Base-by-base conservation (phyloP, 2,797 vertebrate genomes). In the Epinephelus malabaricus region DNA sequence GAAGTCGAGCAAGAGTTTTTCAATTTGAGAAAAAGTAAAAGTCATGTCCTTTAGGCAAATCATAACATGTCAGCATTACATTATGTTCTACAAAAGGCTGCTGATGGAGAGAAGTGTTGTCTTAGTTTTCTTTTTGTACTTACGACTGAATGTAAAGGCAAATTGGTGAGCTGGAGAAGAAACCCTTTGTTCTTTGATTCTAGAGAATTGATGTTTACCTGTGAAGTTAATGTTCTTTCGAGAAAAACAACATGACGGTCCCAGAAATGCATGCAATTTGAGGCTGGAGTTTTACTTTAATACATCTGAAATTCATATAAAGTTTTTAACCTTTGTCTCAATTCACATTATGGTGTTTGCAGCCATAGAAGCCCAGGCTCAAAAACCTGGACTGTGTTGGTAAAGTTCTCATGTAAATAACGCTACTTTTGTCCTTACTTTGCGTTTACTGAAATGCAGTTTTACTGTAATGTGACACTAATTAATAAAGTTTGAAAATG, bases 31-130 rank as follows among this genome's bases (percentile, higher is more conserved):
- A 64, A 72, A 50, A 49, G 38, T 46, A 11, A 61, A 60, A 46
- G 46, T 46, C 55, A 11, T 49, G 43, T 58, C 19, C 62, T 79
- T 73, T 11, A 45, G 38, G 67, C 38, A 69, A 78, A 78, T 77
- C 58, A 68, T n/a, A 27, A 61, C 5, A 1, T 73, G 45, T 50
- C 59, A 68, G 17, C 0, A 15, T 69, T 55, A 56, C 17, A 50
- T 51, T 46, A 25, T 21, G 23, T 47, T 40, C 30, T 50, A 38
- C 19, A 70, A 5, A 43, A 75, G 19, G 21, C 23, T 55, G 23
- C 59, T 19, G 34, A 46, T 61, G 45, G 15, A 65, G 51, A 59
- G 21, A 46, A 49, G 30, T 15, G 15, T 3, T 10, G 10, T 40
- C 30, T 12, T 38, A 7, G 25, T 58, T 34, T n/a, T 34, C 5